These are phyloP conservation scores for Isaurus tuberculatus DNA, from an alignment of 92 coral and sea anemone species.

Conservation along the genomic window DNA sequence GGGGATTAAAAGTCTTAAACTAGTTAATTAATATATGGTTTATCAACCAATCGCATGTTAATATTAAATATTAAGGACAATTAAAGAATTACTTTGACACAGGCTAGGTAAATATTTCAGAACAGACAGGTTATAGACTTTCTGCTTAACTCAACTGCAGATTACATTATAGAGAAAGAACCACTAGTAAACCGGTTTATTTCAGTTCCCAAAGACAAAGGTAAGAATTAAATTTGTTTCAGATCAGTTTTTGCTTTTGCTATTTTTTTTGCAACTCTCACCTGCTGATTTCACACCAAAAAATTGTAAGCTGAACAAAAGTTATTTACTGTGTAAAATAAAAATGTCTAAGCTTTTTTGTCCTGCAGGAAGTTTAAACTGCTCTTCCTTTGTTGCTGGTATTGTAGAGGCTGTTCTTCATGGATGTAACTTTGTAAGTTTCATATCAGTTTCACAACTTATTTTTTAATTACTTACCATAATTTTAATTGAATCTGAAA, in stretches of 20 bases:
- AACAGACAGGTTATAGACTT: not conserved
- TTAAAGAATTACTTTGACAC: not conserved
- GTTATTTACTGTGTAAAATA: too few relatives aligned
- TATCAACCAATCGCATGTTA: too few relatives aligned
- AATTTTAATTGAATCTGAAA: too few relatives aligned
- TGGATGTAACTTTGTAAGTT: slow-evolving; percentile 87
- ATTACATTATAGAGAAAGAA: slow-evolving; percentile 96
- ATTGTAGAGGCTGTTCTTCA: slow-evolving; percentile 94
- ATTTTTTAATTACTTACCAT: too few relatives aligned
- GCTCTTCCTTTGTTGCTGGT: slow-evolving; percentile 97
- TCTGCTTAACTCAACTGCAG: slow-evolving; percentile 41
- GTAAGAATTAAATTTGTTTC: slow-evolving; percentile 31
- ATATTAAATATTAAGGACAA: too few relatives aligned
- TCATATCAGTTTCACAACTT: not conserved
- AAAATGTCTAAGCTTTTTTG: not conserved
- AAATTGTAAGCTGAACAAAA: too few relatives aligned
- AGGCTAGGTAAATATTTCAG: not conserved
- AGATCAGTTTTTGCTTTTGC: too few relatives aligned
- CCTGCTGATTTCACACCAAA: too few relatives aligned
- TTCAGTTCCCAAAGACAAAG: slow-evolving; percentile 98
- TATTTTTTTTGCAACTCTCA: too few relatives aligned
- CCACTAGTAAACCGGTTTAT: slow-evolving; percentile 95
- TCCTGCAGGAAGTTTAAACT: slow-evolving; percentile 84
- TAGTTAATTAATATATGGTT: too few relatives aligned
- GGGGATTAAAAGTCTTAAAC: too few relatives aligned